Conservation (phyloP, 2,113 vertebrate species). For the Thamnaconus septentrionalis region DNA sequence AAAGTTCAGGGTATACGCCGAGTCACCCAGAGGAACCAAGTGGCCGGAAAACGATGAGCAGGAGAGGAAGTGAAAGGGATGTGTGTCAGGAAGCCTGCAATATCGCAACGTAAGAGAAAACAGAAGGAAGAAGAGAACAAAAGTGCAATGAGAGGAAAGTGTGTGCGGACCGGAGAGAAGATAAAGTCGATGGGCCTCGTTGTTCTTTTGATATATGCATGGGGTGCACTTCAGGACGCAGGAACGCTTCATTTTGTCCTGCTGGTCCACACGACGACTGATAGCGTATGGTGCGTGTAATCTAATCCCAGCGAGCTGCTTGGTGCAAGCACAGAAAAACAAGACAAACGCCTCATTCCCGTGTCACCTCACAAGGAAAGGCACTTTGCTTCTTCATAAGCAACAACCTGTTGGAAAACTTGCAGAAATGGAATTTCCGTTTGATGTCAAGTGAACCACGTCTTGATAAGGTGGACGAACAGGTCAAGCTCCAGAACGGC, state of each 20-base stretch:
- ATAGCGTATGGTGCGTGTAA: not conserved
- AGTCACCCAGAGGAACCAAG: not conserved
- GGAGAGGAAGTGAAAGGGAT: conserved; percentile 41
- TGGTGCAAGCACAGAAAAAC: too few species aligned
- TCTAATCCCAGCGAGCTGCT: not conserved
- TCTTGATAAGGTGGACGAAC: too few species aligned
- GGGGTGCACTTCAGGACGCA: not conserved
- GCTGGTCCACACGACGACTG: not conserved
- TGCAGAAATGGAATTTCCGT: too few species aligned
- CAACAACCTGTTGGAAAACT: too few species aligned
- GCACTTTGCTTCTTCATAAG: too few species aligned
- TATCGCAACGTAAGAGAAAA: conserved; percentile 27
- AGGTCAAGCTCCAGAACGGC: too few species aligned
- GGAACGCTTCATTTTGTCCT: not conserved
- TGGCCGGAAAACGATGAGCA: conserved; percentile 23
- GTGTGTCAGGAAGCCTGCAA: conserved; percentile 55
- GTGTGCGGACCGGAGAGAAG: conserved; percentile 27
- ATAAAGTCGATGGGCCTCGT: conserved; percentile 5
- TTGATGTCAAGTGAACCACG: too few species aligned
- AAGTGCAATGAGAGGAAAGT: conserved; percentile 19
- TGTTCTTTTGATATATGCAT: not conserved
- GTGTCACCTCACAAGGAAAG: too few species aligned
- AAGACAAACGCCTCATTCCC: too few species aligned
- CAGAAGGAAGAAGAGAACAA: conserved; percentile 32
- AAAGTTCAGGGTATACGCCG: conserved; percentile 3